phyloP scores from a whole-genome alignment of 1,140 invertebrate species.

The Apocrypta bakeri region DNA sequence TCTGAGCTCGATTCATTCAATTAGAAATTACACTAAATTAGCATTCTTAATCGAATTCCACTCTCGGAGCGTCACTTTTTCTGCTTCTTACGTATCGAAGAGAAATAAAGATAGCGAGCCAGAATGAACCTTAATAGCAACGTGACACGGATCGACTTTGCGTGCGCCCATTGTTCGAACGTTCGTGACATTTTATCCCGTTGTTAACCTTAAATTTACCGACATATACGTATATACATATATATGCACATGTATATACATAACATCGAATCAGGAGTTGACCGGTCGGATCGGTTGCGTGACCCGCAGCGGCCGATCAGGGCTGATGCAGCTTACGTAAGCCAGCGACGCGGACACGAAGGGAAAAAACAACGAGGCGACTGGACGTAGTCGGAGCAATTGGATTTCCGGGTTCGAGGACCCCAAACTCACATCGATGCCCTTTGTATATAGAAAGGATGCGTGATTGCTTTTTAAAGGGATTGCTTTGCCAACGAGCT shows the following conservation, averaged over 20 bases:
- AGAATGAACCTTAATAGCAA: conserved; percentile 18
- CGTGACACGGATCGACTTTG: conserved; percentile 22
- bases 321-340: conserved; percentile 27
- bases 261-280: neutral
- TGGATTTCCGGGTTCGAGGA: conserved; percentile 44
- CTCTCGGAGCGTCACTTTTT: neutral
- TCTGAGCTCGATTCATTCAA: neutral
- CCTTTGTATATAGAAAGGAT: neutral
- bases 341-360: neutral
- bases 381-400: neutral
- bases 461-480: neutral
- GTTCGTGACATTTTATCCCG: conserved; percentile 62
- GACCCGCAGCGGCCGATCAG: conserved; percentile 43
- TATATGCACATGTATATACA: neutral
- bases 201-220: conserved; percentile 58
- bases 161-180: conserved; percentile 55
- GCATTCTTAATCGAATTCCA: neutral
- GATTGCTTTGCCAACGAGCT: neutral
- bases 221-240: conserved; percentile 2
- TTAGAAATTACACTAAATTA: neutral
- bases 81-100: neutral
- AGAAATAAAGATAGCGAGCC: neutral
- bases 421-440: neutral
- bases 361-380: neutral
- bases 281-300: conserved; percentile 52